Conservation (phyloP, 2,113 vertebrate species). For the Athene noctua region DNA sequence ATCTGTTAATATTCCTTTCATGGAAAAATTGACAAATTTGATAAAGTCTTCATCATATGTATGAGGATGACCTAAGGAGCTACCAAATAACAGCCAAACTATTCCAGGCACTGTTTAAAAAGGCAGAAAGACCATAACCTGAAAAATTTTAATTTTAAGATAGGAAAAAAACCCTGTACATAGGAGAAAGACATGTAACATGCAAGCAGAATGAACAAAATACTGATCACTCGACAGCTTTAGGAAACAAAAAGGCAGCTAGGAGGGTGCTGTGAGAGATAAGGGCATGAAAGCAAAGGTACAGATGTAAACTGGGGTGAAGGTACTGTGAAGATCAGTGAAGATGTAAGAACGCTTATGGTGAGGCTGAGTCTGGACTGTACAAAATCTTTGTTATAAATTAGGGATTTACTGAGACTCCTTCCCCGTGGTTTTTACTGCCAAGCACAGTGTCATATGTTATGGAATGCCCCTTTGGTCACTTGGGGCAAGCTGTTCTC, state of each 20-base stretch:
- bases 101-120: not conserved
- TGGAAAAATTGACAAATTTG: not conserved
- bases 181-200: not conserved
- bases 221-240: not conserved
- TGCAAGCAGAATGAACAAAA: not conserved
- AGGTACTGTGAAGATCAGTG: not conserved
- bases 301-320: not conserved
- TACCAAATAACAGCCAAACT: not conserved
- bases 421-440: not conserved
- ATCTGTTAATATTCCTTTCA: not conserved
- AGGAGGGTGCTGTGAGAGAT: accelerated
- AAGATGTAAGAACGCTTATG: accelerated
- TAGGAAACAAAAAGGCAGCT: not conserved
- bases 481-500: not conserved
- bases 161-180: accelerated
- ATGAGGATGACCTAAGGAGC: not conserved
- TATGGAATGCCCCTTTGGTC: not conserved
- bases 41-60: not conserved
- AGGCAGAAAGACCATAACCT: not conserved
- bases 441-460: accelerated
- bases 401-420: not conserved
- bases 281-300: not conserved
- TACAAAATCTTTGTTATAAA: not conserved
- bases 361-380: not conserved
- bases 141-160: not conserved